Evolutionary conservation across 2,888 invertebrate genomes (phyloP), one percentile per base, ranked within the genome.

Genomic region (Sarcophaga rosellei): DNA sequence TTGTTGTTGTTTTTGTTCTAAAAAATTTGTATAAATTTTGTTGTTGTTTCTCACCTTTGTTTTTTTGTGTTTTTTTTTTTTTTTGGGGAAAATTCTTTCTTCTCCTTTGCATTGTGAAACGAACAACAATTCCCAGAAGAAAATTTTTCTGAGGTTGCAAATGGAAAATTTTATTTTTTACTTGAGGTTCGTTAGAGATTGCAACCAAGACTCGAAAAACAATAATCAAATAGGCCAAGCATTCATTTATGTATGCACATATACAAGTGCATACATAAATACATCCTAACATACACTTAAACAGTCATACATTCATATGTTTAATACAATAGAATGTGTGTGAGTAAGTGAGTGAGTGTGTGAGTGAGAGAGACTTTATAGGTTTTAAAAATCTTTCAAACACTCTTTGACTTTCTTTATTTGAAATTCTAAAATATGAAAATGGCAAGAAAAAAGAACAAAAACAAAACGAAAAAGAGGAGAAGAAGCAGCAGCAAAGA

Each of bases 381-480:
- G 76, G 66, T n/a, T n/a, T 57, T 66, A 20, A 47, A 65, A 81
- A 81, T 78, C 59, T 47, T 84, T 35, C 35, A 35, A 70, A 86
- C 83, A 84, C 77, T 81, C 63, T 86, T 86, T 84, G 65, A 47
- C 21, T 74, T 74, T 81, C n/a, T 74, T 77, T 81, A 84, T 86
- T 81, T 86, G 72, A 81, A 84, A 81, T 86, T 84, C 84, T 78
- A 81, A 84, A 69, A 78, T 78, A 53, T 35, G 8, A 35, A 35
- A 35, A 35, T 35, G 35, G 35, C 8, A 11, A 65, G 17, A 53
- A 17, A 53, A 75, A 47, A 77, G 53, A 74, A 59, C 2, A 76
- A 75, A 12, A 68, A 65, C 15, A 20, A 53, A 10, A 15, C 35
- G 11, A 45, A 21, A 66, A n/a, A 53, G 1, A 76, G 12, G 75